A percentile compares a stretch with the other conserved stretches of the same genome.
These are phyloP conservation scores for Drosophila formosana DNA, from an alignment of 2,888 invertebrate genomes.

Conservation along the genomic window DNA sequence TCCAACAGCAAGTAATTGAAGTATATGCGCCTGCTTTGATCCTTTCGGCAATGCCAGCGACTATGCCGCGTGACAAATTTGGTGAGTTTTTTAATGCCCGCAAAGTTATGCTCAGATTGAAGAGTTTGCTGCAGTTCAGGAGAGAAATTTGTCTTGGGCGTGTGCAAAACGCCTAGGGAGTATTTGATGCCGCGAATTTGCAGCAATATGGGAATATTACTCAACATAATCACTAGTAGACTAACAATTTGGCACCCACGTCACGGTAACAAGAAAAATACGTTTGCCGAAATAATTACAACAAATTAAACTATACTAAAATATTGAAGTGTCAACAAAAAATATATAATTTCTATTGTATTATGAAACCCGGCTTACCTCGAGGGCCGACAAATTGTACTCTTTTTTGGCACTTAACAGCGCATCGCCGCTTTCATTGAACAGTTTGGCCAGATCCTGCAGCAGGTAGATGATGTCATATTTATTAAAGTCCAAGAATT, in stretches of 20 bases:
- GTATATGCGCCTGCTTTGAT: constrained; percentile 29
- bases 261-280: constrained; percentile 11
- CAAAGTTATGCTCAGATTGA: constrained; percentile 45
- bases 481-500: constrained; percentile 94
- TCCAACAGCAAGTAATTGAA: constrained; percentile 70
- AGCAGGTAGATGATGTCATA: constrained; percentile 95
- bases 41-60: constrained; percentile 43
- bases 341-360: background rate
- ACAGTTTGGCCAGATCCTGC: constrained; percentile 92
- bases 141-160: constrained; percentile 52
- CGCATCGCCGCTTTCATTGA: constrained; percentile 91
- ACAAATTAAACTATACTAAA: constrained; percentile 5
- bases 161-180: constrained; percentile 46
- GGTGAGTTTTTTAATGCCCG: constrained; percentile 22
- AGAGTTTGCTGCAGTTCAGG: constrained; percentile 53
- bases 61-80: constrained; percentile 36
- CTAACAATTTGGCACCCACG: constrained; percentile 53
- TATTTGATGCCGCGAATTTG: constrained; percentile 47
- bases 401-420: constrained; percentile 87
- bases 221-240: constrained; percentile 3
- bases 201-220: background rate
- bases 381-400: constrained; percentile 91
- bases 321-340: constrained; percentile 16
- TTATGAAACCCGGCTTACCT: constrained; percentile 86
- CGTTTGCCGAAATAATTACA: background rate